Evolutionary conservation across 1,140 invertebrate genomes (phyloP).

Genomic region (Sinella curviseta): DNA sequence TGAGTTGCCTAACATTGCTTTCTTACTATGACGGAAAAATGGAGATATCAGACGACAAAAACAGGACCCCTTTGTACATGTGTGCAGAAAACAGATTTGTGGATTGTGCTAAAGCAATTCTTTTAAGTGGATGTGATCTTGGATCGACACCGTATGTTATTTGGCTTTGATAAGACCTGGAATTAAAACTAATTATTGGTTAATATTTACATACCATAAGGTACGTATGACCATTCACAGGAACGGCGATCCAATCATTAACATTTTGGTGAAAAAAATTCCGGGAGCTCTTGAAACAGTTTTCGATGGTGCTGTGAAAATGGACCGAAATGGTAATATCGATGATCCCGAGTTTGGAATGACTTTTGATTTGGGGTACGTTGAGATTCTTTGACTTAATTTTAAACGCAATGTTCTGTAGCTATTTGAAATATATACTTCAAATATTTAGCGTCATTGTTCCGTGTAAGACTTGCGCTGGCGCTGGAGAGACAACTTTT

Average conservation of each 20-base stretch:
- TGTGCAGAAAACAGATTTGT: not conserved
- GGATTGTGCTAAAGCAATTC: constrained; percentile 24
- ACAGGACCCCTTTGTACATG: constrained; percentile 32
- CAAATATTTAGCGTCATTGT: not conserved
- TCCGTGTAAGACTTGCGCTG: not conserved
- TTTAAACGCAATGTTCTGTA: not conserved
- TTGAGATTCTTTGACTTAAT: too few relatives aligned
- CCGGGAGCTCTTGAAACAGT: constrained; percentile 31
- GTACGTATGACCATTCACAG: not conserved
- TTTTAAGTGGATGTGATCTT: constrained; percentile 28
- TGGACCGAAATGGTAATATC: not conserved
- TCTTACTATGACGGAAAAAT: constrained; percentile 26
- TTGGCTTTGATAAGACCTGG: not conserved
- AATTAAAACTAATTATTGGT: not conserved
- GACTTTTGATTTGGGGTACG: constrained; percentile 33
- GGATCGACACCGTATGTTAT: not conserved
- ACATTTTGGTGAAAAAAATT: constrained; percentile 33
- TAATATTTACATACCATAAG: too few relatives aligned
- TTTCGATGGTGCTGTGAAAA: constrained; percentile 32
- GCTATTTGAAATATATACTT: not conserved
- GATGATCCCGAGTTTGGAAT: constrained; percentile 32
- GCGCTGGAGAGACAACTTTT: constrained; percentile 35
- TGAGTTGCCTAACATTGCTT: constrained; percentile 31
- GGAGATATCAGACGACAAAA: constrained; percentile 13
- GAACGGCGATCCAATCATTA: constrained; percentile 22